Evolutionary conservation across 2,888 invertebrate species (phyloP).

Genomic region (Phorcus lineatus): DNA sequence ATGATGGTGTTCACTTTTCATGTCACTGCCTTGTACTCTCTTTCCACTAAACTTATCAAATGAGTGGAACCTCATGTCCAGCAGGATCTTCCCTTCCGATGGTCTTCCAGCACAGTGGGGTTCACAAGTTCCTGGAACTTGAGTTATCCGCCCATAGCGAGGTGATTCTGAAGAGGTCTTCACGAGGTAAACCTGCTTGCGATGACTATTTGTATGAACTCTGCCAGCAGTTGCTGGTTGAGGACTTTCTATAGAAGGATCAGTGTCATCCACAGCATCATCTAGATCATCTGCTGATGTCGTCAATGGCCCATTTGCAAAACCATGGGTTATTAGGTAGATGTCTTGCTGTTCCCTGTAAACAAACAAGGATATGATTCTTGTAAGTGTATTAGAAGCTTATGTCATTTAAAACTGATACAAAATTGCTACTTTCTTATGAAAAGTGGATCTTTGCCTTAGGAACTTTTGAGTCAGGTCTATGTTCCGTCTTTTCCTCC

Average conservation of each 20-base stretch:
- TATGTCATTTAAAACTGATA: background rate
- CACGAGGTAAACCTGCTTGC: background rate
- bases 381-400: too few species aligned
- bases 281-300: background rate
- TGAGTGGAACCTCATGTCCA: constrained; percentile 6
- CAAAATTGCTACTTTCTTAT: background rate
- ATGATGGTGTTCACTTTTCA: background rate
- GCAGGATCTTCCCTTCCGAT: background rate
- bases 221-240: background rate
- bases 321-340: background rate
- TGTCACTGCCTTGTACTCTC: background rate
- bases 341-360: constrained; percentile 21
- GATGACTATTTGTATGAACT: background rate
- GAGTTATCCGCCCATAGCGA: background rate
- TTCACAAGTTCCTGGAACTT: background rate
- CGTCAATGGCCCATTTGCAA: background rate
- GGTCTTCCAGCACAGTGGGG: background rate
- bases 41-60: background rate
- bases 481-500: background rate
- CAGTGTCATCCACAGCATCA: constrained; percentile 54
- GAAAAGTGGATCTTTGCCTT: too few species aligned
- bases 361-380: background rate
- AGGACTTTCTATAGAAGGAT: constrained; percentile 43
- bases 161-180: background rate
- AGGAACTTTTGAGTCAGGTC: too few species aligned